These are phyloP conservation scores for Eupithecia centaureata DNA, from an alignment of 2,888 invertebrate genomes.

Conservation along the genomic window DNA sequence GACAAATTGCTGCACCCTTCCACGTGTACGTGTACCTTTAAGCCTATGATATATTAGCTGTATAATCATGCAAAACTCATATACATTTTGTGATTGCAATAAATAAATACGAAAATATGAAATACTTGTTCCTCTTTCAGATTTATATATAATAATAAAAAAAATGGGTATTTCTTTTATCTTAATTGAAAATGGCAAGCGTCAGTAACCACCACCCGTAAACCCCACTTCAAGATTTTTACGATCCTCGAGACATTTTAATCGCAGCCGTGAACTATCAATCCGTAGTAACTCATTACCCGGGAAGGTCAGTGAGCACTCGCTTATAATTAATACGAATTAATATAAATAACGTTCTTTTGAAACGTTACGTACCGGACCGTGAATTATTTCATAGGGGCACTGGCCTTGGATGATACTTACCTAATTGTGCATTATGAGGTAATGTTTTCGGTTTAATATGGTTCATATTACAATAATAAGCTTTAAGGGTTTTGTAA, in stretches of 20 bases:
- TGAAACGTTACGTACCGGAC: slow-evolving; percentile 77
- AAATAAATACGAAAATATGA: too few species aligned
- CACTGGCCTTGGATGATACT: slow-evolving; percentile 70
- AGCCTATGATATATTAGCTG: too few species aligned
- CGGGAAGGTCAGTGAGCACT: slow-evolving; percentile 82
- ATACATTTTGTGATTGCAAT: too few species aligned
- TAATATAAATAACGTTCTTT: slow-evolving; percentile 67
- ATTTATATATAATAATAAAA: too few species aligned
- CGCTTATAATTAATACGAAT: slow-evolving; percentile 77
- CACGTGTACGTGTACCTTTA: too few species aligned
- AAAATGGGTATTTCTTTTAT: too few species aligned
- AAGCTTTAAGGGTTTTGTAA: background rate
- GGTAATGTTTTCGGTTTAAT: slow-evolving; percentile 47
- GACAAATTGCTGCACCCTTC: too few species aligned
- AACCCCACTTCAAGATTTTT: slow-evolving; percentile 44
- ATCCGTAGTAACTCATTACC: slow-evolving; percentile 74
- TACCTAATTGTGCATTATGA: slow-evolving; percentile 60
- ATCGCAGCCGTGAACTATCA: slow-evolving; percentile 83
- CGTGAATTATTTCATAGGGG: slow-evolving; percentile 81
- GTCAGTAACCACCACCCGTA: background rate
- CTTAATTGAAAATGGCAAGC: background rate
- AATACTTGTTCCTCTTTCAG: too few species aligned
- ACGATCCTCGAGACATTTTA: slow-evolving; percentile 73
- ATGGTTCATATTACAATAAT: too few species aligned
- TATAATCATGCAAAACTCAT: too few species aligned